These are phyloP conservation scores for Embidobia sp. DNA, from an alignment of 2,888 invertebrate species.

Conservation along the genomic window DNA sequence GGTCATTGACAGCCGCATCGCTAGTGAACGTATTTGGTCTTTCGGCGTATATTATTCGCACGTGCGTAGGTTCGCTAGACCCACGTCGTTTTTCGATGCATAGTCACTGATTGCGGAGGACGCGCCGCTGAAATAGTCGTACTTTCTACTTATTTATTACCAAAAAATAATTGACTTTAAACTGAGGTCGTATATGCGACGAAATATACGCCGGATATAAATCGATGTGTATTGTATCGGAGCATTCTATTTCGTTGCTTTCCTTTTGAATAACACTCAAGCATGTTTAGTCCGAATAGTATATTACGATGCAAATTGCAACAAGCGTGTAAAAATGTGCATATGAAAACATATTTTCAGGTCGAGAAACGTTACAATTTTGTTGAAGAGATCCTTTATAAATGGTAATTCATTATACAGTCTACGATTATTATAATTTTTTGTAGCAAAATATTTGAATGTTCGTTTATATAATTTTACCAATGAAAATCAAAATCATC, in stretches of 20 bases:
- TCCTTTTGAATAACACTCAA: not conserved
- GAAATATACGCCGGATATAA: conserved; percentile 15
- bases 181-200: conserved; percentile 3
- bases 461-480: too few relatives aligned
- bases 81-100: conserved; percentile 37
- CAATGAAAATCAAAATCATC: too few relatives aligned
- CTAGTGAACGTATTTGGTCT: conserved; percentile 33
- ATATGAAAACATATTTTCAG: too few relatives aligned
- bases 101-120: conserved; percentile 51
- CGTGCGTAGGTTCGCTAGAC: conserved; percentile 44
- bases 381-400: too few relatives aligned
- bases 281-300: not conserved
- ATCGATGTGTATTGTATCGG: conserved; percentile 11
- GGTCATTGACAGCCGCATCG: conserved; percentile 58
- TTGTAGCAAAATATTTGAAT: too few relatives aligned
- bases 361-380: too few relatives aligned
- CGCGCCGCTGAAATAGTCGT: conserved; percentile 35
- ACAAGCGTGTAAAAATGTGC: conserved; percentile 8
- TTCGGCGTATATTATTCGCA: conserved; percentile 24
- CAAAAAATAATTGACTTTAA: conserved; percentile 35
- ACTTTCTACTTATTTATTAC: conserved; percentile 42
- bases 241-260: conserved; percentile 18
- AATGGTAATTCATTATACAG: too few relatives aligned
- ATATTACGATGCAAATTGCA: conserved; percentile 3
- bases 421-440: too few relatives aligned